phyloP scores from a whole-genome alignment of 2,888 invertebrate species.

The Pollenia angustigena region DNA sequence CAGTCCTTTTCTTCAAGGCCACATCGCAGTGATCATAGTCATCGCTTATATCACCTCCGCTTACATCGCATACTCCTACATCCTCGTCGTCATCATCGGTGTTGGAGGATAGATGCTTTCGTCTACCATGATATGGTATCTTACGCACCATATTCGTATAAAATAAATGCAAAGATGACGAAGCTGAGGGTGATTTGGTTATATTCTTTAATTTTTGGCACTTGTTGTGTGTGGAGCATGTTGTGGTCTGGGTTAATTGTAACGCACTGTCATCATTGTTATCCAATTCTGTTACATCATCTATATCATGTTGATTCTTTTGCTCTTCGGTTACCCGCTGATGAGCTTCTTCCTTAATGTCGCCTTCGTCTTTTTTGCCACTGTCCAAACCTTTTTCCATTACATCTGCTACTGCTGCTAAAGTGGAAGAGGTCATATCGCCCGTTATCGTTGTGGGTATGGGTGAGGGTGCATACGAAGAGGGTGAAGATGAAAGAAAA shows the following conservation, averaged over 20 bases:
- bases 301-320: constrained; percentile 22
- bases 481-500: constrained; percentile 82
- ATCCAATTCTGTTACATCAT: constrained; percentile 43
- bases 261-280: constrained; percentile 71
- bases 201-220: constrained; percentile 69
- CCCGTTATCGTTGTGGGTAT: constrained; percentile 77
- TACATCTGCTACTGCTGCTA: constrained; percentile 52
- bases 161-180: constrained; percentile 80
- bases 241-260: constrained; percentile 64
- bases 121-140: constrained; percentile 74
- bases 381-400: constrained; percentile 52
- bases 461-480: constrained; percentile 78
- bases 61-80: constrained; percentile 81
- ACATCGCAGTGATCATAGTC: constrained; percentile 81
- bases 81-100: constrained; percentile 81
- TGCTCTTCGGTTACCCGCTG: constrained; percentile 3
- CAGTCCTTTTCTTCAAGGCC: constrained; percentile 70
- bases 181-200: constrained; percentile 80
- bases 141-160: constrained; percentile 81
- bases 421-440: constrained; percentile 75
- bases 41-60: constrained; percentile 81
- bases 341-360: not conserved
- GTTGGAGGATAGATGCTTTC: constrained; percentile 77
- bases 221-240: constrained; percentile 40
- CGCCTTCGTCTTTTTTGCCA: not conserved